Evolutionary conservation across 2,888 invertebrate genomes (phyloP), one percentile per base, ranked within the genome.

Genomic region (Euproctis similis): DNA sequence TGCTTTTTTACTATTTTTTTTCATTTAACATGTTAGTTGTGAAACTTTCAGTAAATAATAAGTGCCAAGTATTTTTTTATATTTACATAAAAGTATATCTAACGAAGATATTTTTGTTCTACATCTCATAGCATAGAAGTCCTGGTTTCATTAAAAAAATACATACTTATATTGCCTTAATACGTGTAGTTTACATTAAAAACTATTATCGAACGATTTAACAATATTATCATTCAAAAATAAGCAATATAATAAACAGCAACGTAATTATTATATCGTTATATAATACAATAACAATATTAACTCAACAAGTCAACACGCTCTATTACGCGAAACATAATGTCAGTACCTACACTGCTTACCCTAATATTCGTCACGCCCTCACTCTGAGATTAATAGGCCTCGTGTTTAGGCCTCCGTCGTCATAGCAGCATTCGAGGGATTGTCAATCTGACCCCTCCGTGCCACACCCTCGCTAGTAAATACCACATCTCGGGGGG

Each of bases 401-500:
- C 70, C 64, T 46, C 48, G 47, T 82, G 82, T 82, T 80, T 81
- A 73, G 75, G 59, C 66, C 53, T 45, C 58, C 60, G 80, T 82
- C 63, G 66, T 62, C 73, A 80, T 80, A 62, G 73, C 68, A 63
- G 51, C 65, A 54, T 42, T n/a, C 66, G 68, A 68, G 59, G 64
- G 58, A 66, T 57, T 66, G 71, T 55, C 75, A 74, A 74, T 71
- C 71, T 70, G 63, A 39, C 42, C 40, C n/a, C 40, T 44, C 47
- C 42, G 16, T 20, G 8, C 32, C 44, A 55, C 45, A 50, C 53
- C 51, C 34, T 33, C 30, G 48, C 61, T 56, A 56, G 56, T 59
- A 76, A 81, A 81, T 80, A 63, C 70, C 78, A 78, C 78, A 78
- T 81, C 81, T 80, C 81, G 38, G 42, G 81, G 80, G 81, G 63